Evolutionary conservation across 2,797 vertebrate species (phyloP), one percentile per base, ranked within the genome.

Genomic region (Cyclopterus lumpus): DNA sequence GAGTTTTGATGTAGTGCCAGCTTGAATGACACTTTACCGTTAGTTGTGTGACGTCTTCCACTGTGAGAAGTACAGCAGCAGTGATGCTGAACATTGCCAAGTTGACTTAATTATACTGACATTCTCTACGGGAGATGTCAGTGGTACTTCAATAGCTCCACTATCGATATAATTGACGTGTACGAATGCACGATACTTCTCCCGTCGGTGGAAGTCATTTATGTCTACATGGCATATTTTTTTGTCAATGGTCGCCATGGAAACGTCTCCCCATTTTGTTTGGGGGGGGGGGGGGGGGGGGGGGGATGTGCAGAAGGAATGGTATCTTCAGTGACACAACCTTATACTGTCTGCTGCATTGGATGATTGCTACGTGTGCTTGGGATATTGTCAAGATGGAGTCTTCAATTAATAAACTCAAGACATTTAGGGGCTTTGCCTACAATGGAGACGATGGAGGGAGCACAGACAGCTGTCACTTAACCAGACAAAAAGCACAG

Each of bases 181-280:
- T n/a, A n/a, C n/a, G n/a, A n/a, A n/a, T n/a, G n/a, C n/a, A n/a
- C n/a, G n/a, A n/a, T n/a, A n/a, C n/a, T n/a, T n/a, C n/a, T n/a
- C n/a, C n/a, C n/a, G n/a, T n/a, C n/a, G n/a, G n/a, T n/a, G n/a
- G 65, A 69, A 77, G 67, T 65, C 54, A 59, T 90, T 84, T 84
- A 63, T 90, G 89, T 79, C 89, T 71, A 84, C 36, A 32, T 66
- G 34, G 84, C 85, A 85, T 59, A 80, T 90, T 89, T 84, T 89
- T 84, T 32, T 16, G 80, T 81, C 34, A 73, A 59, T 78, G 62
- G 91, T 91, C 91, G 74, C 85, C 84, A 86, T 90, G 80, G 77
- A 71, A 88, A 91, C 66, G 0, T 40, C 49, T 85, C 22, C 40
- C 55, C 57, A 60, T 81, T 81, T 80, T 85, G n/a, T 70, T 79